Conservation (phyloP, 2,113 vertebrate genomes). For the Indri indri region DNA sequence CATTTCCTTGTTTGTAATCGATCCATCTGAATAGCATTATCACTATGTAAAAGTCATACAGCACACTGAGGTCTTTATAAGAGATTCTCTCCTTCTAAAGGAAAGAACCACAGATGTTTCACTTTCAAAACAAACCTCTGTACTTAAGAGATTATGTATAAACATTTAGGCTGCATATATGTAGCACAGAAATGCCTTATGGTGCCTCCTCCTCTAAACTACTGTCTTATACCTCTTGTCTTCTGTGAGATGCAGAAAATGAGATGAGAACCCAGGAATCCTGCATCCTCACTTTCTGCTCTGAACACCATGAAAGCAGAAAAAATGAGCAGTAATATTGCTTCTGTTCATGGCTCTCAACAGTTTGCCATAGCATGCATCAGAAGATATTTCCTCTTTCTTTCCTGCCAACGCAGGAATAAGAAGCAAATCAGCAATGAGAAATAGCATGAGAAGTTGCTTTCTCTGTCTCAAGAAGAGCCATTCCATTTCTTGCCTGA, state of each 20-base stretch:
- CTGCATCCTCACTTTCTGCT: not conserved
- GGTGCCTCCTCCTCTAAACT: not conserved
- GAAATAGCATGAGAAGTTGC: slow-evolving; percentile 27
- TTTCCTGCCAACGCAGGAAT: slow-evolving; percentile 58
- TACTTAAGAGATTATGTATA: not conserved
- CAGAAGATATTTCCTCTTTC: slow-evolving; percentile 57
- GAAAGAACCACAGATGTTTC: not conserved
- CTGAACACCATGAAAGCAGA: not conserved
- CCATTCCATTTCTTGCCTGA: slow-evolving; percentile 77
- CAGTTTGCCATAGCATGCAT: slow-evolving; percentile 13
- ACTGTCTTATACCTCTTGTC: not conserved
- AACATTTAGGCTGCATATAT: not conserved
- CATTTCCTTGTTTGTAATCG: not conserved
- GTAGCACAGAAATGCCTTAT: not conserved
- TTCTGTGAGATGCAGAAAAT: not conserved
- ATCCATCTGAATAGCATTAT: not conserved
- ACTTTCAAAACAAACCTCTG: not conserved
- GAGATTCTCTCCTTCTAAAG: not conserved
- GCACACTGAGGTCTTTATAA: not conserved
- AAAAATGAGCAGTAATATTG: slow-evolving; percentile 20
- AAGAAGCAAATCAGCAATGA: slow-evolving; percentile 39
- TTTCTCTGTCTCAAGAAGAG: slow-evolving; percentile 73
- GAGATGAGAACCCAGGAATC: not conserved
- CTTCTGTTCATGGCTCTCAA: slow-evolving; percentile 32
- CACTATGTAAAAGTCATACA: not conserved